These are phyloP conservation scores for Aspidoscelis tigris DNA, from an alignment of 2,113 vertebrate species.

Conservation along the genomic window DNA sequence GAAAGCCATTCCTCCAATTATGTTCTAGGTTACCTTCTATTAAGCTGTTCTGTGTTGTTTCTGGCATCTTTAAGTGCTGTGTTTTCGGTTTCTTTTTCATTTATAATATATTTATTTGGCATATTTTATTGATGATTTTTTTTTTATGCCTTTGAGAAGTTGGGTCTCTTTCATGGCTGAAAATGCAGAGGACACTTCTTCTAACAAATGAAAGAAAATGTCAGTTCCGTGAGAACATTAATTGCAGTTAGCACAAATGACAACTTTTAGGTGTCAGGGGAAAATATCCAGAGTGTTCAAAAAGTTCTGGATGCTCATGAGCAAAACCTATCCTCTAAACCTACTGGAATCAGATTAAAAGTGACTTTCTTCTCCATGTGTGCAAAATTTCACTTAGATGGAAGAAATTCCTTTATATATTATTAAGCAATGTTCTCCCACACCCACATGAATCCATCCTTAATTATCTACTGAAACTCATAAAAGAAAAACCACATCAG, in stretches of 20 bases:
- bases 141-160: neutral
- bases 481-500: constrained; percentile 63
- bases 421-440: constrained; percentile 43
- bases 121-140: neutral
- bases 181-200: neutral
- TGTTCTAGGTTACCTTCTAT: neutral
- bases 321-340: neutral
- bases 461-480: constrained; percentile 67
- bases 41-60: neutral
- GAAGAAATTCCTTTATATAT: constrained; percentile 34
- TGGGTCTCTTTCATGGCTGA: neutral
- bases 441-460: constrained; percentile 46
- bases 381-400: constrained; percentile 24
- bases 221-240: neutral
- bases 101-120: neutral
- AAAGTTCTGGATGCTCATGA: neutral
- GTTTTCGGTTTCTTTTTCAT: neutral
- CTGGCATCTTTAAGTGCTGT: neutral
- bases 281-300: neutral
- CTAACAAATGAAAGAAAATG: neutral
- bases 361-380: constrained; percentile 44
- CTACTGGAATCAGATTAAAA: constrained; percentile 21
- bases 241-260: neutral
- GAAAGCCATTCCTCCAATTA: neutral
- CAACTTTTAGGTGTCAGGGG: neutral